These are phyloP conservation scores for Agrilus planipennis DNA, from an alignment of 1,140 invertebrate genomes.

Conservation along the genomic window DNA sequence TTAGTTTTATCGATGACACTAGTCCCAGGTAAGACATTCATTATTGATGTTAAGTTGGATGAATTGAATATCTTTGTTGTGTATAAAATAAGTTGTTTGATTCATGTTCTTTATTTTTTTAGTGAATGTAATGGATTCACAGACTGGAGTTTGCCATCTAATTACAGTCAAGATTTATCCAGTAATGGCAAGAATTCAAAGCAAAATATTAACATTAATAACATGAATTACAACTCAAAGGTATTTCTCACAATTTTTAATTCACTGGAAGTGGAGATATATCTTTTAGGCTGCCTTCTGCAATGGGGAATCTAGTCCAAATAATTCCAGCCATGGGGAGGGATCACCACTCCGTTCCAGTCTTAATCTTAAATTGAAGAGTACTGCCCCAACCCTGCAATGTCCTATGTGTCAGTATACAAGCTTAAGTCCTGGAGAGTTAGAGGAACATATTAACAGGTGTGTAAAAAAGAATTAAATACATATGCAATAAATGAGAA, in stretches of 20 bases:
- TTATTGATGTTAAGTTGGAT: too few species aligned
- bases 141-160: constrained; percentile 25
- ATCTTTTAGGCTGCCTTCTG: constrained; percentile 2
- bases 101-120: constrained; percentile 12
- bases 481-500: background rate
- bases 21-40: constrained; percentile 43
- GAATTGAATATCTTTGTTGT: background rate
- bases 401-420: constrained; percentile 73
- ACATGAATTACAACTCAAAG: constrained; percentile 32
- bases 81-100: background rate
- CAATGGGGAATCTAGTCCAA: constrained; percentile 24
- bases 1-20: constrained; percentile 50
- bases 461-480: constrained; percentile 15
- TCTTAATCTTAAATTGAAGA: constrained; percentile 49
- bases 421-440: constrained; percentile 55
- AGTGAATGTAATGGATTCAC: constrained; percentile 24
- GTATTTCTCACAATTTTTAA: constrained; percentile 14
- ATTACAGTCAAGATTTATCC: constrained; percentile 14
- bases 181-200: constrained; percentile 12
- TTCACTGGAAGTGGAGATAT: too few species aligned
- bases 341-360: constrained; percentile 50
- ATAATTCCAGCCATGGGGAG: constrained; percentile 38
- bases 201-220: constrained; percentile 27
- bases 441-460: constrained; percentile 77
- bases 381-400: constrained; percentile 37